phyloP scores from a whole-genome alignment of 2,888 invertebrate species.

The Malacosoma neustria region DNA sequence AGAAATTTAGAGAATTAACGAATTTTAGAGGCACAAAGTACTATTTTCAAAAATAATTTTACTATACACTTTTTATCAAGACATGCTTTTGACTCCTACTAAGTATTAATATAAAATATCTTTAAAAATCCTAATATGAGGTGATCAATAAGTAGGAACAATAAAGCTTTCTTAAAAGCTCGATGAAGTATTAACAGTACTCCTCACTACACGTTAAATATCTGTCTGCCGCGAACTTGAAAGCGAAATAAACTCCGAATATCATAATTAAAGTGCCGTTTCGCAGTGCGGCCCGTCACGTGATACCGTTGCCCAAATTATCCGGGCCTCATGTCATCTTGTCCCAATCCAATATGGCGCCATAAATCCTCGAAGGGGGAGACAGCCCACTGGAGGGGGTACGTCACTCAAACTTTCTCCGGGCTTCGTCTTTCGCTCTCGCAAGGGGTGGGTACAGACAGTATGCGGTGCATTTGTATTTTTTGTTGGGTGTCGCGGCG shows the following conservation, averaged over 20 bases:
- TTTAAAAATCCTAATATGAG: too few relatives aligned
- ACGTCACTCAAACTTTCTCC: conserved; percentile 76
- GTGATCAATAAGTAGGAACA: too few relatives aligned
- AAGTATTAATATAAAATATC: too few relatives aligned
- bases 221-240: background rate
- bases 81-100: too few relatives aligned
- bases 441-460: conserved; percentile 62
- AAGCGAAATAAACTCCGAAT: conserved; percentile 40
- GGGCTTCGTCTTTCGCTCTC: conserved; percentile 69
- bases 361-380: conserved; percentile 66
- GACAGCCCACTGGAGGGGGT: conserved; percentile 51
- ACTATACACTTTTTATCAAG: too few relatives aligned
- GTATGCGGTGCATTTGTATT: conserved; percentile 34
- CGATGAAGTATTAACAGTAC: too few relatives aligned
- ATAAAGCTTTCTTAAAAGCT: too few relatives aligned
- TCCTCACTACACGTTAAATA: too few relatives aligned
- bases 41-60: too few relatives aligned
- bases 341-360: conserved; percentile 76
- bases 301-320: conserved; percentile 74
- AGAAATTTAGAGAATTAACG: too few relatives aligned
- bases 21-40: too few relatives aligned
- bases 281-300: conserved; percentile 60
- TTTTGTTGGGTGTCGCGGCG: conserved; percentile 4
- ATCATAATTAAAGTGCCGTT: conserved; percentile 73
- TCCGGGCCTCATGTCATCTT: conserved; percentile 74